Evolutionary conservation across 2,797 vertebrate genomes (phyloP), one percentile per base, ranked within the genome.

Genomic region (Labroides dimidiatus): DNA sequence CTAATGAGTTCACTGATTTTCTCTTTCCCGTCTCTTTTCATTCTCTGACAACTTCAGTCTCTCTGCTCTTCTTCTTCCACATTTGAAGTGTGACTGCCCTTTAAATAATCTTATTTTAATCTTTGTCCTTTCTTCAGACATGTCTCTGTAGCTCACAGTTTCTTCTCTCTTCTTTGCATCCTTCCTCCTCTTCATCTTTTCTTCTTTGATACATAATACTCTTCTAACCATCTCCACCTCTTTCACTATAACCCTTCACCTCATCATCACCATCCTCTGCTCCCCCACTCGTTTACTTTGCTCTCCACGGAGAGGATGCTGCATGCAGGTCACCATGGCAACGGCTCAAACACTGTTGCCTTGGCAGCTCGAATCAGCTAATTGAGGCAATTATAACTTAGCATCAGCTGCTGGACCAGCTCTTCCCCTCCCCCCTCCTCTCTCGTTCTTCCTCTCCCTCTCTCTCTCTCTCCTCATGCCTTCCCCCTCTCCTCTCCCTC

Each of bases 311-410:
- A 69, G 70, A 74, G 66, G 70, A 67, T 27, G 60, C 72, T n/a
- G 33, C 65, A 67, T 50, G 64, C 0, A 7, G 24, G 77, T 90
- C 65, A 47, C 86, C 88, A 90, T 61, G 84, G 87, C 72, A 78
- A 93, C 83, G 15, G 44, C 59, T 76, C 83, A 84, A 92, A 91
- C 85, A 82, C 79, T 71, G 85, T 84, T 81, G 79, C 86, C 68
- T 55, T 82, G 75, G 84, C 65, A 82, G 88, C 88, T 79, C 68
- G 82, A 84, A 80, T 84, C 84, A 86, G 69, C 89, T 93, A 94
- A 93, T 92, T 91, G 91, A 91, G 80, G 78, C 87, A 90, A 91
- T 93, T 92, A 90, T 73, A 85, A 82, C 72, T 65, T 69, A 77
- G 81, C 80, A 87, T 82, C 86, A 90, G 84, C 84, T 86, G 86